These are phyloP conservation scores for Entelurus aequoreus DNA, from an alignment of 2,113 vertebrate genomes.

Conservation along the genomic window DNA sequence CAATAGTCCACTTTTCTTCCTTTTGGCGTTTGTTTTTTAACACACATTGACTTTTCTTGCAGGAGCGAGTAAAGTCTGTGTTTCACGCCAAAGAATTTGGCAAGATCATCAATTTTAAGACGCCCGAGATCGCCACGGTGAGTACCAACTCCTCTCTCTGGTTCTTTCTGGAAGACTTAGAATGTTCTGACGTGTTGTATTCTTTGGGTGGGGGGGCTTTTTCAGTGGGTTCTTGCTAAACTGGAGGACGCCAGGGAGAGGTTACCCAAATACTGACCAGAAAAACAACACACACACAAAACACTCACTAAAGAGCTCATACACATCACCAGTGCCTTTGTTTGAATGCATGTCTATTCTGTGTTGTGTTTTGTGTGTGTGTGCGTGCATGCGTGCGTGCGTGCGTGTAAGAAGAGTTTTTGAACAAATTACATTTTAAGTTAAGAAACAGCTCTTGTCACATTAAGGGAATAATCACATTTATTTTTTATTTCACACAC, in stretches of 20 bases:
- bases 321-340: slow-evolving; percentile 68
- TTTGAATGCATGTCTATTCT: slow-evolving; percentile 46
- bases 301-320: slow-evolving; percentile 1
- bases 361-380: no score
- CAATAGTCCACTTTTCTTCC: not conserved
- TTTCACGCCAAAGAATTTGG: slow-evolving; percentile 98
- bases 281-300: no score
- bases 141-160: slow-evolving; percentile 7
- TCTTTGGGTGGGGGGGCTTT: not conserved
- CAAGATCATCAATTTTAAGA: slow-evolving; percentile 97
- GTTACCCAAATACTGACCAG: slow-evolving; percentile 70
- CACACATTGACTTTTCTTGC: slow-evolving; percentile 8
- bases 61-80: slow-evolving; percentile 96
- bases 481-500: not conserved
- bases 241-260: slow-evolving; percentile 88
- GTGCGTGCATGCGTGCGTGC: slow-evolving; percentile 19
- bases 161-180: not conserved
- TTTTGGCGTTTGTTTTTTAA: no score
- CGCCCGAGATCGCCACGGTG: slow-evolving; percentile 88
- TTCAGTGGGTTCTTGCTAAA: slow-evolving; percentile 90
- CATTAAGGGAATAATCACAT: not conserved
- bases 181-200: not conserved
- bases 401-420: slow-evolving; percentile 10
- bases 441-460: slow-evolving; percentile 1
- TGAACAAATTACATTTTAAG: slow-evolving; percentile 3